Conservation (phyloP, 2,888 invertebrate genomes). For the Crematogaster levior region DNA sequence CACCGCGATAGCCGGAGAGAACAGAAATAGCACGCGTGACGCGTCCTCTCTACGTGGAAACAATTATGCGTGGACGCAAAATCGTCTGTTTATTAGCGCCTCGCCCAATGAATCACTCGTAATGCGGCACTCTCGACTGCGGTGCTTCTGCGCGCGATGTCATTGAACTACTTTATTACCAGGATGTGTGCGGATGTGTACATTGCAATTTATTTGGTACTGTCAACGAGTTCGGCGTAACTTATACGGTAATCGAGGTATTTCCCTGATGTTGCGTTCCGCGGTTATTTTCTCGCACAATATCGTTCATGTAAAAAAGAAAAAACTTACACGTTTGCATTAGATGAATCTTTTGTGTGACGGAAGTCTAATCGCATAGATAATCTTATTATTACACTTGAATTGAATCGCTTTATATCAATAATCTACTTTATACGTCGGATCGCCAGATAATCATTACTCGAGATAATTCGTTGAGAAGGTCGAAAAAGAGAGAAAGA, state of each 20-base stretch:
- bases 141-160: constrained; percentile 58
- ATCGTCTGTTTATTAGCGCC: constrained; percentile 58
- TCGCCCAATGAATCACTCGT: constrained; percentile 66
- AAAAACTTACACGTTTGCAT: background rate
- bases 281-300: background rate
- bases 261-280: background rate
- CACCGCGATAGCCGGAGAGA: background rate
- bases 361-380: background rate
- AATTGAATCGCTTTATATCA: background rate
- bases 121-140: constrained; percentile 47
- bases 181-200: constrained; percentile 61
- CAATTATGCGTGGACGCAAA: constrained; percentile 57
- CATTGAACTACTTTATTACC: constrained; percentile 74
- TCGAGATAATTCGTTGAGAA: background rate
- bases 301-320: too few species aligned
- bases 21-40: constrained; percentile 41
- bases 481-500: background rate
- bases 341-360: background rate
- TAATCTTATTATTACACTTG: constrained; percentile 10
- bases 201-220: constrained; percentile 74
- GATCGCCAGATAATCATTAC: background rate
- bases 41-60: constrained; percentile 54
- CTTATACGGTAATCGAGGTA: constrained; percentile 40
- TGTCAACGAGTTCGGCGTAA: constrained; percentile 70
- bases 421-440: background rate